Evolutionary conservation across 1,140 invertebrate species (phyloP).

Genomic region (Cherax destructor): DNA sequence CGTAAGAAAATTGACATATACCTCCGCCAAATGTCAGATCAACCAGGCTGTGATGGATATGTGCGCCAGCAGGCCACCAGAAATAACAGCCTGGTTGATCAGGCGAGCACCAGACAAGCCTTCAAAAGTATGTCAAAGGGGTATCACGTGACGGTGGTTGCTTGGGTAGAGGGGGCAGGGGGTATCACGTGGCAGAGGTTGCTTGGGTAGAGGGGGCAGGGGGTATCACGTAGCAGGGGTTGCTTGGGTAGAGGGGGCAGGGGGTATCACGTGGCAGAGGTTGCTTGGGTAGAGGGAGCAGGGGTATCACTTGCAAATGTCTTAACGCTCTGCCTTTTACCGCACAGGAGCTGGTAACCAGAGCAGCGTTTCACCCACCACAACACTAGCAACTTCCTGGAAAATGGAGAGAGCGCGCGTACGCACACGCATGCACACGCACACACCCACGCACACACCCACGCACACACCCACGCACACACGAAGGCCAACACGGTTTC

Average conservation of each 20-base stretch:
- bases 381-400: neutral
- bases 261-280: neutral
- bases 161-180: neutral
- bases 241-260: neutral
- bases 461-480: too few species aligned
- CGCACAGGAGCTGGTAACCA: neutral
- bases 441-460: too few species aligned
- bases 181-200: neutral
- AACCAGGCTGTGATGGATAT: too few species aligned
- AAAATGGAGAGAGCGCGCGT: too few species aligned
- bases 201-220: neutral
- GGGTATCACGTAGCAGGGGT: neutral
- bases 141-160: neutral
- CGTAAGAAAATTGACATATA: too few species aligned
- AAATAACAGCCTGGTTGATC: too few species aligned
- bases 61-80: too few species aligned
- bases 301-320: constrained; percentile 3
- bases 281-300: neutral
- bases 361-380: neutral
- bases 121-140: too few species aligned
- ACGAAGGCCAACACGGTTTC: too few species aligned
- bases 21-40: too few species aligned
- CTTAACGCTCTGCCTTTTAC: neutral
- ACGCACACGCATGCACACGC: too few species aligned
- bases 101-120: too few species aligned